These are phyloP conservation scores for Propithecus perrieri DNA, from an alignment of 2,797 vertebrate species.

Conservation along the genomic window DNA sequence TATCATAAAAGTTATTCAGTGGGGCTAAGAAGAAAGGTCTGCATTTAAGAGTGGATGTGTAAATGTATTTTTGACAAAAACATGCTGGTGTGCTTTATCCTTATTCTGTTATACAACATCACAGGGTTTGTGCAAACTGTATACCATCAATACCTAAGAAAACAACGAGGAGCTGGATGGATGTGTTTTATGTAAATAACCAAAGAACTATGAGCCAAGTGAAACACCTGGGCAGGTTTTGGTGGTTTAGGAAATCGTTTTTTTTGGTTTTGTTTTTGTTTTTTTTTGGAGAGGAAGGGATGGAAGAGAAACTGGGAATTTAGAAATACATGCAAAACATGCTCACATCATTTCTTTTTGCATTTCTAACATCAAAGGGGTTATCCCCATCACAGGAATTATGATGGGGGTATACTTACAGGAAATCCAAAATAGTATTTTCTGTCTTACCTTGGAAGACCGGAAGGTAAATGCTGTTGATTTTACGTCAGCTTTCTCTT, in stretches of 20 bases:
- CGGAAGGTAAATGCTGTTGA: conserved; percentile 97
- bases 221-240: background rate
- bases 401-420: background rate
- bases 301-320: background rate
- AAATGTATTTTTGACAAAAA: background rate
- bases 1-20: background rate
- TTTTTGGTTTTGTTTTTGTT: background rate
- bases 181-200: background rate
- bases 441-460: conserved; percentile 92
- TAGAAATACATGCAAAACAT: background rate
- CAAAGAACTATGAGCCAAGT: background rate
- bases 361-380: background rate
- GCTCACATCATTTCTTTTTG: background rate
- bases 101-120: accelerated
- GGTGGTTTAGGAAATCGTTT: background rate
- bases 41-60: accelerated
- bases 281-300: background rate
- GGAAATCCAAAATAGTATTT: background rate
- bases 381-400: background rate
- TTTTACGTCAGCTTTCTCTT: conserved; percentile 95
- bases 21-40: background rate
- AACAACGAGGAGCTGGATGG: background rate
- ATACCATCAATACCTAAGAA: background rate
- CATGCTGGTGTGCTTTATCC: background rate
- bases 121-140: background rate